Evolutionary conservation across 1,140 invertebrate species (phyloP).

Genomic region (Andricus grossulariae): DNA sequence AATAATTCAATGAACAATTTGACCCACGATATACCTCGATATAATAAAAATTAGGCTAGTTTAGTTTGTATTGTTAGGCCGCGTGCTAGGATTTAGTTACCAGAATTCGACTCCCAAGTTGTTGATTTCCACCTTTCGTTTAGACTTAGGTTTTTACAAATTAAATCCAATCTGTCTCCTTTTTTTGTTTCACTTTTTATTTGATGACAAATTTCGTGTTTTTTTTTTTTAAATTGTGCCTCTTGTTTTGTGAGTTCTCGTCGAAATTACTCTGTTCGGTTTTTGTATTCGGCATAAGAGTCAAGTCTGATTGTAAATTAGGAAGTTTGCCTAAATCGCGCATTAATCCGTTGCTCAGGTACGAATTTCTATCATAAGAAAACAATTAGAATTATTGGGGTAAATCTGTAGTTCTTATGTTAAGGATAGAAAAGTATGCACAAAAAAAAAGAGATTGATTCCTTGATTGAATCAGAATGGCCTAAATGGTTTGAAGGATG

Average conservation of each 20-base stretch:
- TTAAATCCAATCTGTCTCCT: background rate
- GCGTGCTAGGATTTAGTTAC: conserved; percentile 9
- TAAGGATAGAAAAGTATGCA: background rate
- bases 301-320: background rate
- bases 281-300: background rate
- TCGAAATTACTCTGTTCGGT: background rate
- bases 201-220: background rate
- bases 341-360: conserved; percentile 22
- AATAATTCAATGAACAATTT: background rate
- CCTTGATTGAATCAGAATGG: no score
- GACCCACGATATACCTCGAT: conserved; percentile 51
- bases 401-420: background rate
- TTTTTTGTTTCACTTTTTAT: background rate
- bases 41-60: conserved; percentile 40
- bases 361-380: conserved; percentile 14
- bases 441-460: background rate
- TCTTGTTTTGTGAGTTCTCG: background rate
- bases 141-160: background rate
- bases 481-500: no score
- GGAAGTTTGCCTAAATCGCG: background rate
- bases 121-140: background rate
- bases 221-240: background rate
- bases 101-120: conserved; percentile 10
- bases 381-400: background rate
- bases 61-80: background rate